These are phyloP conservation scores for Seira musarum DNA, from an alignment of 2,888 invertebrate genomes.

Conservation along the genomic window DNA sequence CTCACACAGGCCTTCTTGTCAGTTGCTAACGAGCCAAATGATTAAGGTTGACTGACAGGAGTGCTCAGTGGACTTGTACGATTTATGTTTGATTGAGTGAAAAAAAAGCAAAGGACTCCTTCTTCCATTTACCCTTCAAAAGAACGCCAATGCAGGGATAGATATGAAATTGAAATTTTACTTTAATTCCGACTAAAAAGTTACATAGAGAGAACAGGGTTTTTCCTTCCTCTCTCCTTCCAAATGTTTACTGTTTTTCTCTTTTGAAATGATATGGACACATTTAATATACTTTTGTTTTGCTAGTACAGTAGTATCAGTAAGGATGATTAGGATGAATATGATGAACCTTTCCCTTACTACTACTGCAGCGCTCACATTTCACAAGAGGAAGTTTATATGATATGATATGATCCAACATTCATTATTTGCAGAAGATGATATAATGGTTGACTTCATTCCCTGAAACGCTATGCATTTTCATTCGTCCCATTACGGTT, in stretches of 20 bases:
- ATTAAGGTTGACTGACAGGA: conserved; percentile 60
- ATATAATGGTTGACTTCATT: conserved; percentile 56
- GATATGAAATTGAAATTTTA: conserved; percentile 9
- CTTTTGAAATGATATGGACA: background rate
- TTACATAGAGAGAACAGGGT: background rate
- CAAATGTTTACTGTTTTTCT: background rate
- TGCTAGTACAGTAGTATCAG: background rate
- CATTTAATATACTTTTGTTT: background rate
- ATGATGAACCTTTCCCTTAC: background rate
- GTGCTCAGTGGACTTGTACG: conserved; percentile 47
- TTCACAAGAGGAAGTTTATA: background rate
- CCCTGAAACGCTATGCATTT: too few relatives aligned
- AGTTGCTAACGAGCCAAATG: conserved; percentile 50
- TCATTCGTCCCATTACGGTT: conserved; percentile 45
- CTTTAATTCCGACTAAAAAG: background rate
- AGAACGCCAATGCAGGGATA: background rate
- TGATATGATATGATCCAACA: conserved; percentile 55
- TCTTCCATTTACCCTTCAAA: background rate
- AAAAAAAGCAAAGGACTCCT: conserved; percentile 5
- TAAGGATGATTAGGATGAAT: background rate
- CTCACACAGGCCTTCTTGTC: background rate
- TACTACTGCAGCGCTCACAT: background rate
- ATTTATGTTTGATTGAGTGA: conserved; percentile 62
- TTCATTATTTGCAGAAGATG: conserved; percentile 53
- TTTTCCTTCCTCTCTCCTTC: background rate